phyloP scores from a whole-genome alignment of 1,140 invertebrate genomes.

The Formica exsecta region DNA sequence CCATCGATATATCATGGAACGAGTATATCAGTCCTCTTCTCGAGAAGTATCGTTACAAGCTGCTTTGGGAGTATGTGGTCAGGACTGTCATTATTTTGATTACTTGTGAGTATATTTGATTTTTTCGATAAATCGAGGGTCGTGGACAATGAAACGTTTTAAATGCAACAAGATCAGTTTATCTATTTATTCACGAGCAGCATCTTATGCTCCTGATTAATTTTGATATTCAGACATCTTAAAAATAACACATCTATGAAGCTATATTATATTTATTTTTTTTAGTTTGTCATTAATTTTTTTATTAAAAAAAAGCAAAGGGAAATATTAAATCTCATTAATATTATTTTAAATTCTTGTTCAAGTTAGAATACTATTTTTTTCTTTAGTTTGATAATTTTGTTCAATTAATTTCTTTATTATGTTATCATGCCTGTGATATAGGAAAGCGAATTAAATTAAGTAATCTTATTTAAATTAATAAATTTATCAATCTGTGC shows the following conservation, averaged over 20 bases:
- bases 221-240: not conserved
- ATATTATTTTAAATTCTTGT: not conserved
- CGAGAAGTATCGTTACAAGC: conserved; percentile 82
- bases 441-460: not conserved
- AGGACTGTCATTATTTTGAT: conserved; percentile 90
- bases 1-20: conserved; percentile 95
- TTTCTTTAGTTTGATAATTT: not conserved
- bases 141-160: not conserved
- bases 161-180: not conserved
- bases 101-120: conserved; percentile 90
- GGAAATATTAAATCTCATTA: not conserved
- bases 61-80: conserved; percentile 90
- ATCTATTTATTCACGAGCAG: not conserved
- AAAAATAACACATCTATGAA: not conserved
- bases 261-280: not conserved
- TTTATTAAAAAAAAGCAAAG: not conserved
- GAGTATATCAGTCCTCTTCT: conserved; percentile 86
- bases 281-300: too few species aligned
- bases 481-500: conserved; percentile 33
- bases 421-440: not conserved
- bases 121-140: not conserved
- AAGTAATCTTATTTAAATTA: too few species aligned
- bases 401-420: not conserved
- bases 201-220: not conserved
- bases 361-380: not conserved